A percentile compares a stretch with the other conserved stretches of the same genome.
phyloP scores from a whole-genome alignment of 2,888 invertebrate species.

The Prosopocoilus inquinatus region DNA sequence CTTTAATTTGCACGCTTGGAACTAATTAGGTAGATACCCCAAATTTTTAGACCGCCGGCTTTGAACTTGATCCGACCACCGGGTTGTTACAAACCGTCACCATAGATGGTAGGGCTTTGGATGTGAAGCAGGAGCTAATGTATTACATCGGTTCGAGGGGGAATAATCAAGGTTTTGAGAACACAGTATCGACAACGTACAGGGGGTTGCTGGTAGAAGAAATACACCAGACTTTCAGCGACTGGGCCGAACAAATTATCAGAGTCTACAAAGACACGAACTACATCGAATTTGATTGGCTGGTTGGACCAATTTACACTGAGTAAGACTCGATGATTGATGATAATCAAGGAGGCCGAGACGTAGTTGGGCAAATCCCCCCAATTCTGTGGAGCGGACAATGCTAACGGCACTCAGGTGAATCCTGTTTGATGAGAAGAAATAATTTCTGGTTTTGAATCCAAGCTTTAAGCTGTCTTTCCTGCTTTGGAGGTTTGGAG shows the following conservation, averaged over 20 bases:
- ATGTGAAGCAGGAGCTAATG: conserved; percentile 62
- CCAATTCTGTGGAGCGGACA: no score
- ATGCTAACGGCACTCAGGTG: no score
- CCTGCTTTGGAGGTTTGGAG: no score
- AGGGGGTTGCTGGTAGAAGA: conserved; percentile 56
- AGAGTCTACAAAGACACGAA: conserved; percentile 54
- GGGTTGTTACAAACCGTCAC: conserved; percentile 57
- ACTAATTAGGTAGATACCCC: not conserved
- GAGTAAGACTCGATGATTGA: no score
- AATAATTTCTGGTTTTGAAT: no score
- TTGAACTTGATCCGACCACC: conserved; percentile 52
- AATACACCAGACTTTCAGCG: conserved; percentile 60
- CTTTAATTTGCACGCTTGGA: not conserved
- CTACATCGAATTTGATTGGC: conserved; percentile 61
- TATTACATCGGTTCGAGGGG: conserved; percentile 71
- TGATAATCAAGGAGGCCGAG: no score
- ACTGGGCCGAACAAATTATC: conserved; percentile 63
- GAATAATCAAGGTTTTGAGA: conserved; percentile 58
- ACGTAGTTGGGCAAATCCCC: no score
- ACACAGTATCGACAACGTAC: conserved; percentile 63
- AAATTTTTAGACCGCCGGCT: conserved; percentile 39
- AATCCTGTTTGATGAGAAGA: no score
- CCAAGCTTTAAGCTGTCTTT: no score
- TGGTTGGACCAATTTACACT: conserved; percentile 61
- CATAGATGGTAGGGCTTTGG: conserved; percentile 46